A percentile compares a stretch with the other conserved stretches of the same genome.
Conservation (phyloP, 2,797 vertebrate genomes). For the Euthynnus affinis region DNA sequence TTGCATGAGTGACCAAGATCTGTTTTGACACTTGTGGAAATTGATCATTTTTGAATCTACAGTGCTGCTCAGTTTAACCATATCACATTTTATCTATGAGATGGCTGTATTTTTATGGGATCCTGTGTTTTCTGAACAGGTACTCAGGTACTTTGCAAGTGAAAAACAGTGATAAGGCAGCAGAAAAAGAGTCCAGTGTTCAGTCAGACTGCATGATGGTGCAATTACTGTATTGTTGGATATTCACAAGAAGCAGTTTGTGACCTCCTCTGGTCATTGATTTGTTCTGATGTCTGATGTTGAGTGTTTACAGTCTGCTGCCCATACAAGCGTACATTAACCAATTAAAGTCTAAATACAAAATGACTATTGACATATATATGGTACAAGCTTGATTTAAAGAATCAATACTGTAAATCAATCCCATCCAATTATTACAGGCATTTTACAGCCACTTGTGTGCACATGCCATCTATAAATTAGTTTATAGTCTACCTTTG, state of each 20-base stretch:
- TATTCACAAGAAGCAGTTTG: slow-evolving; percentile 38
- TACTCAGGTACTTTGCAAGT: slow-evolving; percentile 58
- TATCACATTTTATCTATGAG: slow-evolving; percentile 56
- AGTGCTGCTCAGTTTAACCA: slow-evolving; percentile 49
- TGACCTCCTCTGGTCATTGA: slow-evolving; percentile 55
- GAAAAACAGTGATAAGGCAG: slow-evolving; percentile 9
- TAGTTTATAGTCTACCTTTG: slow-evolving; percentile 4
- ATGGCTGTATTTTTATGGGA: slow-evolving; percentile 41
- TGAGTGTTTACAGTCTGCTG: slow-evolving; percentile 61
- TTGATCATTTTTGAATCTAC: slow-evolving; percentile 41
- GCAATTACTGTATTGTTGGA: slow-evolving; percentile 19
- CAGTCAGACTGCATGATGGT: not conserved
- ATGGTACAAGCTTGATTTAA: slow-evolving; percentile 40
- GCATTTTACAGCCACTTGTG: slow-evolving; percentile 24
- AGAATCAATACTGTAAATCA: slow-evolving; percentile 53
- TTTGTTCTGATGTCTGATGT: slow-evolving; percentile 52
- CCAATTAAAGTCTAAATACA: slow-evolving; percentile 61
- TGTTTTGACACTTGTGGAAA: slow-evolving; percentile 64
- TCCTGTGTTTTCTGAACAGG: slow-evolving; percentile 44
- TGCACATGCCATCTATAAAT: not conserved
- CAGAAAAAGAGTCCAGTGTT: slow-evolving; percentile 1
- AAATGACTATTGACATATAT: slow-evolving; percentile 48
- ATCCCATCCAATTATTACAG: slow-evolving; percentile 19
- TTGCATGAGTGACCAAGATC: slow-evolving; percentile 75
- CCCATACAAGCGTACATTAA: slow-evolving; percentile 55